Evolutionary conservation across 2,797 vertebrate species (phyloP).

Genomic region (Aphelocoma californica): DNA sequence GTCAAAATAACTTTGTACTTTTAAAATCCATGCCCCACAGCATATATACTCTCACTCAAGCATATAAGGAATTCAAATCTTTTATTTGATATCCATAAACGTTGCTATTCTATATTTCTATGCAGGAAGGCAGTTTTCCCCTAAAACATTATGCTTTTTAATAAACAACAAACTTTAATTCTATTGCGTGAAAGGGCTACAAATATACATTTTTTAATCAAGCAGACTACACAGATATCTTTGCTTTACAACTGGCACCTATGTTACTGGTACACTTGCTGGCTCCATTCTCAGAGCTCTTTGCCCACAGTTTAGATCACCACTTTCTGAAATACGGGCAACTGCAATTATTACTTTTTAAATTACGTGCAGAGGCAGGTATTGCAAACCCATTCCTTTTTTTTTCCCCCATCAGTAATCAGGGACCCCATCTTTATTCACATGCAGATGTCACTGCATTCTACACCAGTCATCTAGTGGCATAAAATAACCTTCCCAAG

Average conservation of each 20-base stretch:
- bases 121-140: constrained; percentile 75
- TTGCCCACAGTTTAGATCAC: constrained; percentile 56
- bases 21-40: constrained; percentile 49
- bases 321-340: constrained; percentile 35
- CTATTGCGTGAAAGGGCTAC: constrained; percentile 78
- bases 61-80: constrained; percentile 80
- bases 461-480: constrained; percentile 42
- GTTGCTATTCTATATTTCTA: constrained; percentile 80
- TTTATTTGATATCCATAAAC: constrained; percentile 82
- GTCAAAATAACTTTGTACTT: background rate
- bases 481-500: constrained; percentile 22
- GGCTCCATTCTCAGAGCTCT: constrained; percentile 66
- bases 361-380: background rate
- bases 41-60: constrained; percentile 81
- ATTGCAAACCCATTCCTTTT: constrained; percentile 37
- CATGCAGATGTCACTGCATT: constrained; percentile 12
- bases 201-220: constrained; percentile 79
- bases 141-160: constrained; percentile 72
- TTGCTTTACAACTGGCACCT: constrained; percentile 80
- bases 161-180: constrained; percentile 80
- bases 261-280: constrained; percentile 64
- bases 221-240: constrained; percentile 76
- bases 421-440: constrained; percentile 57
- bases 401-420: background rate
- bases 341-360: background rate